Base-by-base conservation (phyloP, 2,888 invertebrate genomes). In the Penaeus monodon region DNA sequence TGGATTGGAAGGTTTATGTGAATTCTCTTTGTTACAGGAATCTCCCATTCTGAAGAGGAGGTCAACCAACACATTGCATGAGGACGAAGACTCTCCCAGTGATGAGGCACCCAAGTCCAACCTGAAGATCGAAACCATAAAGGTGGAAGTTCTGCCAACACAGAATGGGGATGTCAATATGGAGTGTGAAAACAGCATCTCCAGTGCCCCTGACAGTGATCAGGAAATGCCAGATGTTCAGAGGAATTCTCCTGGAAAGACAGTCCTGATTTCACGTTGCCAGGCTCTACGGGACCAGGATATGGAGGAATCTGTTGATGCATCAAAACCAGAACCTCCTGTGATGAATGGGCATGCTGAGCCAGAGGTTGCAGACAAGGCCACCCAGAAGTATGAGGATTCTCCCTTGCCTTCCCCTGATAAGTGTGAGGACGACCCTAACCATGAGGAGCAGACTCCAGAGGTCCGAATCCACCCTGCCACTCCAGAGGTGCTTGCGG, bases 391-490 rank as follows among this genome's bases (percentile, higher is more conserved):
- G 66, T 17, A 78, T 14, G 79, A 83, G 29, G 80, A 77, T 24
- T 27, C 44, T 57, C 27, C 74, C 38, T 79, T 87, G 83, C 86
- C 86, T 73, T 87, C 79, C 33, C 29, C 83, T 38, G 86, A 87
- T 6, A 78, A 27, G 17, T 57, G 63, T 38, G 85, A 79, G 49
- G 66, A 12, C 70, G 78, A 68, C 10, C 49, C 33, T 17, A 33
- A 44, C 64, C 77, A 74, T 2, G 78, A 78, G 33, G 86, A 87
- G 66, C 68, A 80, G 65, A 87, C 88, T 20, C 89, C 89, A 4
- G 89, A 89, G 65, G 89, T 89, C 33, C 86, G 88, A n/a, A 89
- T 89, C 81, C 89, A 89, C 63, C 89, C 89, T 24, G 89, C 89
- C 27, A 88, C 88, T 57, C 88, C 88, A 57, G 89, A 88, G 66